Evolutionary conservation across 2,888 invertebrate species (phyloP), one percentile per base, ranked within the genome.

Genomic region (Esperia sulphurella): DNA sequence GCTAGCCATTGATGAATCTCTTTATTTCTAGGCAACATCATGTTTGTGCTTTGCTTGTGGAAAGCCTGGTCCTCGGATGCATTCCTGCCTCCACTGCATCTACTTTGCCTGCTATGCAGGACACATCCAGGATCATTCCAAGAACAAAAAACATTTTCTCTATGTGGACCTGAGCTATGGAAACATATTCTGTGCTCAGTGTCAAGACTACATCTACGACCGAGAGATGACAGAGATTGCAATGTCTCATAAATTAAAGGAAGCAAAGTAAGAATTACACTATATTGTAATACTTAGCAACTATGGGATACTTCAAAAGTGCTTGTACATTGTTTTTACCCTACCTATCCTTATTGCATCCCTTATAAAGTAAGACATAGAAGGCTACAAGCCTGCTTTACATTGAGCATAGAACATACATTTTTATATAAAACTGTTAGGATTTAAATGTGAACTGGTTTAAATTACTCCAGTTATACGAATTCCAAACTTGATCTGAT

Each of bases 131-230:
- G 94, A 96, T 48, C 98, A 98, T 88, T 93, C 95, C 43, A 94
- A 93, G 71, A 90, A 91, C 41, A 95, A 94, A 67, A 94, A 95
- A 66, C 98, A 98, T 79, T 92, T 92, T 67, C 90, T 98, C 58
- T 95, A 96, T 50, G 92, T 98, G 64, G 98, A 98, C 75, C 83
- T 98, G 44, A 93, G 92, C 47, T 96, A 96, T 82, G 98, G 98
- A 41, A 95, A 96, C 75, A 91, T 98, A 8, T 95, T 94, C 79
- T 99, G 99, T 81, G 94, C 94, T 71, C 93, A 93, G 67, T 99
- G 99, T 79, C 93, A 94, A 54, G 98, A 98, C 79, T 98, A 97
- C 79, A 94, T 98, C 44, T 98, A 98, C 82, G 96, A 97, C 73
- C 85, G 92, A 52, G 95, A 96, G 60, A 79, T 92, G 41, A 87